Conservation (phyloP, 1,140 invertebrate species). For the Drosophila seguyi region DNA sequence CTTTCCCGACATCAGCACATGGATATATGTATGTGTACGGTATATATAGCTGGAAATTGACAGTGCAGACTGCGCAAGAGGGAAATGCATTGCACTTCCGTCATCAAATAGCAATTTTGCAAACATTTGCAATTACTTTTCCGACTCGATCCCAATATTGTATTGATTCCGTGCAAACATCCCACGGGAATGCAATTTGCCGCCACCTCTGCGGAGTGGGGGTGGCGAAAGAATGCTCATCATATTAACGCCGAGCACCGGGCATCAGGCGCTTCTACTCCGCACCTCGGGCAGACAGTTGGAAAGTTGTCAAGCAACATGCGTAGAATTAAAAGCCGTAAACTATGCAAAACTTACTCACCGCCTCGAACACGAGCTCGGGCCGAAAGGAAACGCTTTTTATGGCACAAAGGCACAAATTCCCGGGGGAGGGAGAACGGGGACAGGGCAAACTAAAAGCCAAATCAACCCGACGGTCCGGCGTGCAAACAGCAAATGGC, state of each 20-base stretch:
- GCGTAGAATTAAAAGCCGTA: conserved; percentile 71
- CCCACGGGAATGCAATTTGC: conserved; percentile 56
- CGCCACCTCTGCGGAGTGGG: conserved; percentile 23
- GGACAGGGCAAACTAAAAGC: conserved; percentile 41
- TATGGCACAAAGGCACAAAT: conserved; percentile 48
- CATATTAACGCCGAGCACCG: conserved; percentile 50
- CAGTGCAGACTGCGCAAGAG: conserved; percentile 40
- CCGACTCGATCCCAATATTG: conserved; percentile 47
- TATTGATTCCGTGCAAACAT: conserved; percentile 62
- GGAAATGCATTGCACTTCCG: conserved; percentile 64
- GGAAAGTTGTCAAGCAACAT: conserved; percentile 59
- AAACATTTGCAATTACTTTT: conserved; percentile 60
- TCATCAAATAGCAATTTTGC: conserved; percentile 60
- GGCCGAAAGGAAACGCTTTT: conserved; percentile 21
- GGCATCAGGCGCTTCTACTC: conserved; percentile 34
- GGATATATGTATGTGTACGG: conserved; percentile 6
- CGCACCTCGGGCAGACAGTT: not conserved
- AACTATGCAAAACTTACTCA: conserved; percentile 63
- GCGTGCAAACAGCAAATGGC: conserved; percentile 76
- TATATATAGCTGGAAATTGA: conserved; percentile 15
- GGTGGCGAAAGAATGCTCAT: conserved; percentile 20
- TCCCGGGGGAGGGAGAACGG: conserved; percentile 39
- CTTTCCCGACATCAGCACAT: not conserved
- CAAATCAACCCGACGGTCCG: conserved; percentile 60
- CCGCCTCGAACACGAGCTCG: conserved; percentile 8